Conservation (phyloP, 2,113 vertebrate species). For the Eurystomus gularis region DNA sequence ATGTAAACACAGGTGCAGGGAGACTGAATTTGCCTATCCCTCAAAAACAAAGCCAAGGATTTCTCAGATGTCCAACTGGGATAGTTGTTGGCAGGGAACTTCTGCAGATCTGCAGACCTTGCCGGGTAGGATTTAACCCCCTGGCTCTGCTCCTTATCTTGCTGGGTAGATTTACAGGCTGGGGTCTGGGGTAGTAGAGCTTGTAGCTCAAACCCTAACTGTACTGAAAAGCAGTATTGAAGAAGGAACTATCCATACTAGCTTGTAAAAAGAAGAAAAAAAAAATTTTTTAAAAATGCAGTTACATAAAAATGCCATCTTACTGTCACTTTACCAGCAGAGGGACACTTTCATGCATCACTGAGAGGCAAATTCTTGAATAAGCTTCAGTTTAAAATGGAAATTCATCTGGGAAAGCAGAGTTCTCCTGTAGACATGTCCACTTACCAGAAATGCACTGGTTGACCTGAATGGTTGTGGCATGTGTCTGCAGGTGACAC, state of each 20-base stretch:
- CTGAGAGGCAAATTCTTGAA: neutral
- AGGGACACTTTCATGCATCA: slow-evolving; percentile 13
- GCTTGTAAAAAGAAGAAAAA: neutral
- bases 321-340: slow-evolving; percentile 2
- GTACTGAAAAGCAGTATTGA: neutral
- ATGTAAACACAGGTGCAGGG: neutral
- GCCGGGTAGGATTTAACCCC: neutral
- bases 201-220: neutral
- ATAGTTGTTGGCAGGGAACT: neutral
- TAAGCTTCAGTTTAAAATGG: slow-evolving; percentile 6
- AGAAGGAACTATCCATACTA: neutral
- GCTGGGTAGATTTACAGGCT: neutral
- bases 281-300: neutral
- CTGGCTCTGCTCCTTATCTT: neutral
- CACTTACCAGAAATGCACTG: neutral
- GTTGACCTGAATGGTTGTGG: neutral
- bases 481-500: neutral
- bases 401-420: neutral
- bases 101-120: neutral
- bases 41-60: neutral
- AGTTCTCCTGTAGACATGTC: neutral
- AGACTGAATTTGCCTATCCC: neutral
- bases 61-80: neutral
- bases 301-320: neutral
- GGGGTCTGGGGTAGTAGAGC: neutral